Evolutionary conservation across 2,888 invertebrate species (phyloP).

Genomic region (Andrena flavipes): DNA sequence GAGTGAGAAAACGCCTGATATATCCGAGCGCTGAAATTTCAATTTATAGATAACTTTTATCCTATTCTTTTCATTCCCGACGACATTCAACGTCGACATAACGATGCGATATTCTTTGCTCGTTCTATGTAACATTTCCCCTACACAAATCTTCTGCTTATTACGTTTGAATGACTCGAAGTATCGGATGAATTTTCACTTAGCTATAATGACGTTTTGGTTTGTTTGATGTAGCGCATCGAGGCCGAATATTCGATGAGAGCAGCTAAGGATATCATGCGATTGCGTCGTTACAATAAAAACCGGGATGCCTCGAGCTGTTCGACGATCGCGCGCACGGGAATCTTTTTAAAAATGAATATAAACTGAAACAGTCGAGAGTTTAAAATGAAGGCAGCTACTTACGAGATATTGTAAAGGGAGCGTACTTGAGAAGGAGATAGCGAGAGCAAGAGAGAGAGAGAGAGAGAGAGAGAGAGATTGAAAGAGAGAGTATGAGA

Average conservation of each 20-base stretch:
- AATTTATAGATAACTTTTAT: too few relatives aligned
- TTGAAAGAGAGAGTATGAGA: conserved; percentile 11
- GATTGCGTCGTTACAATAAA: conserved; percentile 7
- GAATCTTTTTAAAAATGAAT: conserved; percentile 64
- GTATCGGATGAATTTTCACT: too few relatives aligned
- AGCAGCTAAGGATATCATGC: neutral
- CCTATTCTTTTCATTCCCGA: too few relatives aligned
- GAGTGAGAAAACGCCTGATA: too few relatives aligned
- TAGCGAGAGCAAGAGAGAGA: neutral
- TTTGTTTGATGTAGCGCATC: neutral
- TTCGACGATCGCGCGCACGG: conserved; percentile 56
- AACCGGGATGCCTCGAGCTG: conserved; percentile 60
- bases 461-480: conserved; percentile 2
- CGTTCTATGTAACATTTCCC: too few relatives aligned
- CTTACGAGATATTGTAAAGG: conserved; percentile 39
- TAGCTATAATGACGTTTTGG: too few relatives aligned
- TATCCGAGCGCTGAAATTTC: too few relatives aligned
- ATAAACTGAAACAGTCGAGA: conserved; percentile 51
- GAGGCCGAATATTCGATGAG: neutral
- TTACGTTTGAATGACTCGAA: too few relatives aligned
- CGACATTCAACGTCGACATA: too few relatives aligned
- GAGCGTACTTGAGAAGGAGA: conserved; percentile 6
- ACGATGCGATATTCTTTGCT: too few relatives aligned
- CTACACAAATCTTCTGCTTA: too few relatives aligned
- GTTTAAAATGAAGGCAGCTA: conserved; percentile 44